Percentiles rank a stretch among this genome's conserved stretches.
phyloP scores from a whole-genome alignment of 2,888 invertebrate genomes.

The Phaedon cochleariae region DNA sequence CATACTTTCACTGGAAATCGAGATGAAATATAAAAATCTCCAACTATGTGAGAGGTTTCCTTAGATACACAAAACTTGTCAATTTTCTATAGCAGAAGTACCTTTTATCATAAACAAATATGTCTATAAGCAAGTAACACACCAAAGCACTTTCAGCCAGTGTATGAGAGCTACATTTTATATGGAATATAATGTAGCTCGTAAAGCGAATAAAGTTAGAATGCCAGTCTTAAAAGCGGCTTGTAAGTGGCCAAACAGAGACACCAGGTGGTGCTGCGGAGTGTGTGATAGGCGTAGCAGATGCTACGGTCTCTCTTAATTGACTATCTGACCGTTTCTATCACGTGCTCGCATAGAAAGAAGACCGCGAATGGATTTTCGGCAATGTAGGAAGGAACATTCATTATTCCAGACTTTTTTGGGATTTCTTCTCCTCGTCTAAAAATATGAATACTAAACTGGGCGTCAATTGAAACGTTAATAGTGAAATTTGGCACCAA shows the following conservation, averaged over 20 bases:
- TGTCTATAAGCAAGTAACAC: not conserved
- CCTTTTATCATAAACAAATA: too few relatives aligned
- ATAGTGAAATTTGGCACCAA: too few relatives aligned
- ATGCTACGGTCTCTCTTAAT: slow-evolving; percentile 52
- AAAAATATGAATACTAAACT: too few relatives aligned
- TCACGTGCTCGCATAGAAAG: not conserved
- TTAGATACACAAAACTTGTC: too few relatives aligned
- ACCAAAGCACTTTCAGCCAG: slow-evolving; percentile 10
- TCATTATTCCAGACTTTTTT: too few relatives aligned
- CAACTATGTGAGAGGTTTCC: too few relatives aligned
- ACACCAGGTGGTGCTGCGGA: slow-evolving; percentile 47
- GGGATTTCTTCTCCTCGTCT: too few relatives aligned
- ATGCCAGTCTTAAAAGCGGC: slow-evolving; percentile 46
- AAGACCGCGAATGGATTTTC: not conserved
- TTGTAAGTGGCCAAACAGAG: slow-evolving; percentile 49
- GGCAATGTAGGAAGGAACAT: too few relatives aligned
- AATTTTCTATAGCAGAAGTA: too few relatives aligned
- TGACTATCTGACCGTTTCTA: slow-evolving; percentile 49
- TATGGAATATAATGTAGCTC: slow-evolving; percentile 43
- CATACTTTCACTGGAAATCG: too few relatives aligned
- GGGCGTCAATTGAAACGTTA: too few relatives aligned
- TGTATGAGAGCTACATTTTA: slow-evolving; percentile 22
- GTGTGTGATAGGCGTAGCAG: slow-evolving; percentile 53
- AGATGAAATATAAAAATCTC: too few relatives aligned
- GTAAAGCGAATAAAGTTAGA: slow-evolving; percentile 47